Base-by-base conservation (phyloP, 2,113 vertebrate species). In the Datnioides undecimradiatus region DNA sequence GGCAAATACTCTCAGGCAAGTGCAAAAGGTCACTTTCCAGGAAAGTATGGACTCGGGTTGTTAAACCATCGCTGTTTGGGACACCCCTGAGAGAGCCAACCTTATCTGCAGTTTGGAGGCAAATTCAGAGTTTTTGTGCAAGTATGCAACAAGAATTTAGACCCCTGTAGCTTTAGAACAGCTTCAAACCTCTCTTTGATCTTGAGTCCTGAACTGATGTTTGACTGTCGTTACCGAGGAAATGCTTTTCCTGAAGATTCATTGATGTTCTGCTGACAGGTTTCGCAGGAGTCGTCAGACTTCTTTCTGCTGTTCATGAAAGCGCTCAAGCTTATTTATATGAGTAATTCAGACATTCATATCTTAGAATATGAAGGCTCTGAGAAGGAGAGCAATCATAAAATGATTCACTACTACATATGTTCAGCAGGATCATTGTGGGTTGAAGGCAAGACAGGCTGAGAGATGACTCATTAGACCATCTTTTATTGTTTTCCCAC, bases 401-500 rank as follows among this genome's bases (percentile, higher is more conserved):
- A 36, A 55, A 60, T 41, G 58, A 79, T 49, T 79, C 51, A 65
- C 23, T 23, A 8, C 52, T 41, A 57, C 51, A 21, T 73, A 38
- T 74, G 70, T 57, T 76, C 60, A 73, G 64, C 5, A 2, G 36
- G 58, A 65, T 73, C 63, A 36, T 10, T 55, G 75, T 71, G 51
- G 65, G 46, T 23, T 82, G 70, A 79, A 38, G 33, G 65, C 40
- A 17, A 62, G 25, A n/a, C 57, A 27, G 51, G 38, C 65, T 66
- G 66, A 79, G 33, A 21, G 52, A 76, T 76, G 67, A 83, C 34
- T 80, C 62, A 51, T 41, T 5, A 57, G 16, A 76, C 2, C 27
- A 25, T 7, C 21, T 65, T 72, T 67, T 27, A 60, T 68, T 76
- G 57, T 76, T 79, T 29, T n/a, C n/a, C 2, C 31, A 8, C 29